A percentile compares a stretch with the other conserved stretches of the same genome.
These are phyloP conservation scores for Scyliorhinus canicula DNA, from an alignment of 2,797 vertebrate genomes.

Conservation along the genomic window DNA sequence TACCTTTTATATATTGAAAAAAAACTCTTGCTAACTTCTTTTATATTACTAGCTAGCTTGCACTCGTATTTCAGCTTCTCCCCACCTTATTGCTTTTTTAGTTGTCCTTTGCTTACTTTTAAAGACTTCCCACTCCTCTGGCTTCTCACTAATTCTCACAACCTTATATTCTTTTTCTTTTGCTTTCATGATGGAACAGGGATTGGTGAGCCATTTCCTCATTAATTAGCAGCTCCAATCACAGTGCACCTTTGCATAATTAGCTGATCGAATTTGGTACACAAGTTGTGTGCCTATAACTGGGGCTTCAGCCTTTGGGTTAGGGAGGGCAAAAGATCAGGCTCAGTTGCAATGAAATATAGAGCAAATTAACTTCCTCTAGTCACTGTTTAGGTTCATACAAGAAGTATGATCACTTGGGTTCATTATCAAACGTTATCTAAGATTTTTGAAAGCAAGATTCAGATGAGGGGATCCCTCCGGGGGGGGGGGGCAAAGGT, in stretches of 20 bases:
- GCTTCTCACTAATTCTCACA: too few species aligned
- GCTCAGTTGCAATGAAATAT: background rate
- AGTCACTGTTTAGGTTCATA: background rate
- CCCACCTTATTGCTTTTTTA: too few species aligned
- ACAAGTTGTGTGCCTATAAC: background rate
- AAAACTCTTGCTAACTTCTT: too few species aligned
- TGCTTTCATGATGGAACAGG: background rate
- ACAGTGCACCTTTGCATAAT: background rate
- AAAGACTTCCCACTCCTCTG: too few species aligned
- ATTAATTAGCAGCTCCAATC: background rate
- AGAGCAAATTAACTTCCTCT: background rate
- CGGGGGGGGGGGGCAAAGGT: too few species aligned
- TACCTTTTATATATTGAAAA: too few species aligned
- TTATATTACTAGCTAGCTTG: too few species aligned
- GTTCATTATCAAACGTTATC: background rate
- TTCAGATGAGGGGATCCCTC: too few species aligned
- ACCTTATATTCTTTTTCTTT: too few species aligned
- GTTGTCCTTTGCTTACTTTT: too few species aligned
- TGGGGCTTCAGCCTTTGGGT: background rate
- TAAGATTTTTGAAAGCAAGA: too few species aligned
- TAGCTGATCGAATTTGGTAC: background rate
- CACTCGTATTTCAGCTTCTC: too few species aligned
- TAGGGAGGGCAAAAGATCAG: background rate
- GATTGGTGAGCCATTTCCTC: background rate
- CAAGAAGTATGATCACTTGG: background rate